Percentiles rank a stretch among this genome's conserved stretches.
These are phyloP conservation scores for Callipepla californica DNA, from an alignment of 2,113 vertebrate species.

Conservation along the genomic window DNA sequence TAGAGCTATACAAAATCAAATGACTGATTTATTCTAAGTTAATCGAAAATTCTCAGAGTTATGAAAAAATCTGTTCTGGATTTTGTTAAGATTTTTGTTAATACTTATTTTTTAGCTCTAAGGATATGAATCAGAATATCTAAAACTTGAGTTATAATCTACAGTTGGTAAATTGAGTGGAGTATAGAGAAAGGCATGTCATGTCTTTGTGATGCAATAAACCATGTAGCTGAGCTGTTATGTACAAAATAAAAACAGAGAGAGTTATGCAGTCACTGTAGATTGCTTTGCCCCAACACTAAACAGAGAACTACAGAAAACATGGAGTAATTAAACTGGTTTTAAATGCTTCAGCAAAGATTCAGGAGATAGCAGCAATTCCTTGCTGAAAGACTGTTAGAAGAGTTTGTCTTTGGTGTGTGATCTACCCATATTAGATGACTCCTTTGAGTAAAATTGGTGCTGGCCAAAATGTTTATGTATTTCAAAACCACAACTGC, in stretches of 20 bases:
- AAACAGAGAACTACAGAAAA: neutral
- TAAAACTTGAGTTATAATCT: neutral
- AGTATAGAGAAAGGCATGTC: neutral
- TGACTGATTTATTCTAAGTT: slow-evolving; percentile 3
- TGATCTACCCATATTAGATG: neutral
- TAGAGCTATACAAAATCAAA: neutral
- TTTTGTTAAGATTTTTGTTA: neutral
- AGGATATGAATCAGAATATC: neutral
- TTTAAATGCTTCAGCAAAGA: neutral
- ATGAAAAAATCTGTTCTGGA: neutral
- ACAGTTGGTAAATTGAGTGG: neutral
- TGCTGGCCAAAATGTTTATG: neutral
- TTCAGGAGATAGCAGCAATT: neutral
- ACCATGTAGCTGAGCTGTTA: neutral
- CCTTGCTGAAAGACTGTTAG: neutral
- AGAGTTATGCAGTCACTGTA: neutral
- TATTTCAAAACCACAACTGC: neutral
- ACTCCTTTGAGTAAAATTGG: neutral
- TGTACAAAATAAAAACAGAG: neutral
- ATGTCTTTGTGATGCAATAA: rapidly evolving
- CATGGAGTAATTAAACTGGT: neutral
- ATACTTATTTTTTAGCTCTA: slow-evolving; percentile 7
- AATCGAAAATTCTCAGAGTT: slow-evolving; percentile 24
- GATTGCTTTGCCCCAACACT: neutral
- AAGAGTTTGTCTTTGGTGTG: neutral